These are phyloP conservation scores for Eclectus roratus DNA, from an alignment of 2,113 vertebrate species.

Conservation along the genomic window DNA sequence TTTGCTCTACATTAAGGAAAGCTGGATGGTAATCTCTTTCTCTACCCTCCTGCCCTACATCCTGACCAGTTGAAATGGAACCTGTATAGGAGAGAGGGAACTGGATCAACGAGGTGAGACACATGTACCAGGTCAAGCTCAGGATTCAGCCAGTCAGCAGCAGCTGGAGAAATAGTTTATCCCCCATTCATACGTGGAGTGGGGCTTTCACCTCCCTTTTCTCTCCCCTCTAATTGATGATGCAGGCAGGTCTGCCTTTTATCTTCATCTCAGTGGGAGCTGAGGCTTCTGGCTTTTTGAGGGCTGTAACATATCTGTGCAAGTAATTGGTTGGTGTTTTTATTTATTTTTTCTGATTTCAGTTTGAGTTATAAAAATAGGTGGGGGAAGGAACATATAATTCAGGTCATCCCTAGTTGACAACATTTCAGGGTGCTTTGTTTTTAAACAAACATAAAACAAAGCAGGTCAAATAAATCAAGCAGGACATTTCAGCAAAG, in stretches of 20 bases:
- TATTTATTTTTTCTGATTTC: neutral
- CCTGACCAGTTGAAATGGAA: neutral
- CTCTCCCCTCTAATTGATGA: neutral
- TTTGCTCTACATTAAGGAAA: neutral
- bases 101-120: neutral
- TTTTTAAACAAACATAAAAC: neutral
- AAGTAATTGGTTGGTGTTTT: neutral
- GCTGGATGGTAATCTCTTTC: neutral
- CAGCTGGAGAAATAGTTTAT: neutral
- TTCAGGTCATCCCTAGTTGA: neutral
- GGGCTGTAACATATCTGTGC: neutral
- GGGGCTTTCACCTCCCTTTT: neutral
- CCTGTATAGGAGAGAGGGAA: neutral
- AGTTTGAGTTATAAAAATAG: neutral
- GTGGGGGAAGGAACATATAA: neutral
- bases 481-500: neutral
- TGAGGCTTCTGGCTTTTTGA: neutral
- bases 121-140: neutral
- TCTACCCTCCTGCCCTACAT: neutral
- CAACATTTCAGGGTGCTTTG: neutral
- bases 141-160: neutral
- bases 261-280: neutral
- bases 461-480: neutral
- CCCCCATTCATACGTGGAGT: neutral
- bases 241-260: neutral